A percentile compares a stretch with the other conserved stretches of the same genome.
Evolutionary conservation across 2,888 invertebrate genomes (phyloP).

Genomic region (Lithophane socia): DNA sequence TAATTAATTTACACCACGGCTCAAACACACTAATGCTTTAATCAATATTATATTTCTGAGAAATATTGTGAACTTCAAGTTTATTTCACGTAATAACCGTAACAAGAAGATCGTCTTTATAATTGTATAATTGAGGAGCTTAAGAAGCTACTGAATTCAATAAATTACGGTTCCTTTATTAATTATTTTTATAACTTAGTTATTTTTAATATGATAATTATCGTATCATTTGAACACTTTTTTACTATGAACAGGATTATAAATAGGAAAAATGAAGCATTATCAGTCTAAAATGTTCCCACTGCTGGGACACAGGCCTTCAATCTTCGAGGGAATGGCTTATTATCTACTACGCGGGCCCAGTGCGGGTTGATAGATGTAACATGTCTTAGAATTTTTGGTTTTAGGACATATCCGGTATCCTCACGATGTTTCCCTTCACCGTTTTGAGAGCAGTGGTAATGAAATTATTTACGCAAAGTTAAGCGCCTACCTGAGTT

Average conservation of each 20-base stretch:
- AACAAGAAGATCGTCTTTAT: constrained; percentile 16
- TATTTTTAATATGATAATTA: not conserved
- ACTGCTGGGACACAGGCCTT: too few relatives aligned
- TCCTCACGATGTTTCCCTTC: too few relatives aligned
- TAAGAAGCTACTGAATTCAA: not conserved
- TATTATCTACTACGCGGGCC: too few relatives aligned
- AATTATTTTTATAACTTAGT: not conserved
- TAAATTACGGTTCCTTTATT: constrained; percentile 12
- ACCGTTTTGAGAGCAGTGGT: too few relatives aligned
- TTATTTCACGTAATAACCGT: constrained; percentile 21
- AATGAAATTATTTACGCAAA: too few relatives aligned
- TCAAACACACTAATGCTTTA: constrained; percentile 13
- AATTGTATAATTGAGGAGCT: not conserved
- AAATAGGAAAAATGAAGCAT: not conserved
- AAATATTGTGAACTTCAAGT: constrained; percentile 12
- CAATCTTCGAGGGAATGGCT: too few relatives aligned
- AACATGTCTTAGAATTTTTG: too few relatives aligned
- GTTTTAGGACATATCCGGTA: too few relatives aligned
- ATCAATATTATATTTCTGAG: constrained; percentile 24
- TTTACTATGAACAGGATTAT: not conserved
- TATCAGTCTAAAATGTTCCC: too few relatives aligned
- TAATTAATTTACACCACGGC: constrained; percentile 24
- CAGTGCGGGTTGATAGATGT: too few relatives aligned
- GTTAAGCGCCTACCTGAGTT: too few relatives aligned
- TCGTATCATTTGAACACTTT: not conserved